Evolutionary conservation across 2,888 invertebrate species (phyloP).

Genomic region (Leptura quadrifasciata): DNA sequence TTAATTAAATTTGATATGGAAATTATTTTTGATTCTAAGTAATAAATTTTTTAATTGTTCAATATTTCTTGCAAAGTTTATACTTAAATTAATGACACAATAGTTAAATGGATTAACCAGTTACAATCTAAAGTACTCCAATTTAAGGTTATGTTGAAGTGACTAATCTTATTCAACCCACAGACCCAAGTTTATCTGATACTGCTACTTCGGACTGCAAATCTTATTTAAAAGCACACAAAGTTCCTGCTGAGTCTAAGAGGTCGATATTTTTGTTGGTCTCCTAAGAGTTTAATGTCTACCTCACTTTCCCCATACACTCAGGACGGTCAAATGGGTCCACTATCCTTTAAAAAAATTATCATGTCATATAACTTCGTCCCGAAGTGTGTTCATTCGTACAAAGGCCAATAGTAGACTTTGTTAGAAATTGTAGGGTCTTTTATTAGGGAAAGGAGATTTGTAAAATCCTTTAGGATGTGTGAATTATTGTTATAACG

Average conservation of each 20-base stretch:
- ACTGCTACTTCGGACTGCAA: background rate
- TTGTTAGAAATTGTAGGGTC: background rate
- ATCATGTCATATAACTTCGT: background rate
- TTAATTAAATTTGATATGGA: too few species aligned
- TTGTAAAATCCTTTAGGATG: too few species aligned
- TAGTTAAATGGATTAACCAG: too few species aligned
- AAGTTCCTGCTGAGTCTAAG: background rate
- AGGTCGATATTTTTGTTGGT: constrained; percentile 1
- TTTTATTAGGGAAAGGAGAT: background rate
- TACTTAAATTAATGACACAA: too few species aligned
- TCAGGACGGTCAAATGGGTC: background rate
- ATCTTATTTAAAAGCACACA: background rate
- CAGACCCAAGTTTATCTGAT: background rate
- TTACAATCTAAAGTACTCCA: background rate
- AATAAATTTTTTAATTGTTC: too few species aligned
- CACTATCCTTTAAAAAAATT: constrained; percentile 3
- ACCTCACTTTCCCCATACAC: background rate
- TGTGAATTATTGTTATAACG: too few species aligned
- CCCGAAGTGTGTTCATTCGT: background rate
- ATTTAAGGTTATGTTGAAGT: background rate
- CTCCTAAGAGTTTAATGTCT: background rate
- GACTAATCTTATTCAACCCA: background rate
- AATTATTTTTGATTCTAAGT: too few species aligned
- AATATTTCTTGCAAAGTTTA: too few species aligned
- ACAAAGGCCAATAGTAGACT: background rate